Conservation (phyloP, 2,888 invertebrate species). For the Atrina japonica region DNA sequence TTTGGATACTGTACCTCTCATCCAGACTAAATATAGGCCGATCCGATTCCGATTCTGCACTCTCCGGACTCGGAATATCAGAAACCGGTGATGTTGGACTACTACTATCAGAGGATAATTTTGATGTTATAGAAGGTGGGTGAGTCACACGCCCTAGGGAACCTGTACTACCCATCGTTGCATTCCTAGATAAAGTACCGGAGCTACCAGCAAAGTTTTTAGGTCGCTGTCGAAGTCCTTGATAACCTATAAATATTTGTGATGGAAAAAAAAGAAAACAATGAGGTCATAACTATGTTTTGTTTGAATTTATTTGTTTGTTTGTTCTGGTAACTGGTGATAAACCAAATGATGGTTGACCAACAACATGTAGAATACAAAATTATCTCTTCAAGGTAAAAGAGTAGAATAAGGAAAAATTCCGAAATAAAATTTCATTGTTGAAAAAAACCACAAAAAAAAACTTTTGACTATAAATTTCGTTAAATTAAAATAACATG, state of each 20-base stretch:
- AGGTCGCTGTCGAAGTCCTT: slow-evolving; percentile 29
- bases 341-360: too few relatives aligned
- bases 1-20: slow-evolving; percentile 13
- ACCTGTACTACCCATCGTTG: slow-evolving; percentile 13
- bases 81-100: slow-evolving; percentile 19
- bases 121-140: neutral
- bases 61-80: neutral
- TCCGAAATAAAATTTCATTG: too few relatives aligned
- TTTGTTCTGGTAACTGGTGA: too few relatives aligned
- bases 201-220: slow-evolving; percentile 18
- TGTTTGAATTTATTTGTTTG: too few relatives aligned
- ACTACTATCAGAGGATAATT: neutral
- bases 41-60: slow-evolving; percentile 7
- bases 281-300: too few relatives aligned
- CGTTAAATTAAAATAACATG: too few relatives aligned
- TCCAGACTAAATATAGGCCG: slow-evolving; percentile 24
- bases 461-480: too few relatives aligned
- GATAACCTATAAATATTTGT: slow-evolving; percentile 23
- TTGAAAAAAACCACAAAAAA: too few relatives aligned
- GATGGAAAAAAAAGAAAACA: too few relatives aligned
- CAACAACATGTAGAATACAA: too few relatives aligned
- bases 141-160: slow-evolving; percentile 11
- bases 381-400: too few relatives aligned
- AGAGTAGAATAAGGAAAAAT: too few relatives aligned
- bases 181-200: neutral